Evolutionary conservation across 2,797 vertebrate genomes (phyloP), one percentile per base, ranked within the genome.

Genomic region (Poecilia wingei): DNA sequence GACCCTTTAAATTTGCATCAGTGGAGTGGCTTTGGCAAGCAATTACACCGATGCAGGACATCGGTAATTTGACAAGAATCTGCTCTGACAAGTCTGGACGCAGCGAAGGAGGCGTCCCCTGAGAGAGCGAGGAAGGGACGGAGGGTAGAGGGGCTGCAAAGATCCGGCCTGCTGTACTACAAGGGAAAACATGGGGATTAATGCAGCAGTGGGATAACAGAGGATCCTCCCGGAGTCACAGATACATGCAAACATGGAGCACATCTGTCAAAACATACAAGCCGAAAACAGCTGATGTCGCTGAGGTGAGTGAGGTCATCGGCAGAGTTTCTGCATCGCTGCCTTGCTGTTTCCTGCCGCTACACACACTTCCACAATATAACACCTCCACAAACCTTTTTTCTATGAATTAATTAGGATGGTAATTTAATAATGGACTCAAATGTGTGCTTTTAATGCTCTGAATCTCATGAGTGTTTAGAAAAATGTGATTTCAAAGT

Each of bases 1-100:
- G 84, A 91, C 86, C 89, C 88, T 85, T 90, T 91, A 87, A 92
- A 92, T 95, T 91, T 94, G 92, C 92, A 92, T 94, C 93, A 89
- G 92, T 91, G 84, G 87, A 93, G 91, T 87, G 90, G 90, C 82
- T 93, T 94, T 94, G 93, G 93, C 92, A 92, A 94, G 94, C 94
- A 95, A 95, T 96, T 95, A 95, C 93, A 87, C 84, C 93, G 79
- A 92, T 94, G 92, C 93, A 92, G 93, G 93, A 94, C 93, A 90
- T 87, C 8, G 89, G 84, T 89, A 91, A 93, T 90, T 91, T 91
- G 92, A 92, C 72, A 86, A 90, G 84, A 92, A 94, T 94, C 87
- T 89, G 90, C 86, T 91, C 75, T 92, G 95, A 95, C 94, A 95
- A 91, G 89, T 90, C 90, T 90, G 92, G 90, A 94, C 80, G 79